These are phyloP conservation scores for Sympetrum striolatum DNA, from an alignment of 2,888 invertebrate genomes.

Conservation along the genomic window DNA sequence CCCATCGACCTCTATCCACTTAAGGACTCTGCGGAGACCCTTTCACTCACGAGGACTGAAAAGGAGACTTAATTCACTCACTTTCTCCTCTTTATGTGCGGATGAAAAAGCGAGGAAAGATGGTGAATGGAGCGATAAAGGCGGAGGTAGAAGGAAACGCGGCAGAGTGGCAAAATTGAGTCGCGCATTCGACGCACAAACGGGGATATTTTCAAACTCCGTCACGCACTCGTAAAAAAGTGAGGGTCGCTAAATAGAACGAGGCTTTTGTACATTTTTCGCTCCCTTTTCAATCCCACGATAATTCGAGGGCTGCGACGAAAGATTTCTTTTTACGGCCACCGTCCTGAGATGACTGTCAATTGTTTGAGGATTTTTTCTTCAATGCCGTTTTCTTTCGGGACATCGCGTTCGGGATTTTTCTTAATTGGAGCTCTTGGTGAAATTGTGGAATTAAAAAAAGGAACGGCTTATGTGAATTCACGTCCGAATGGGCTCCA, in stretches of 20 bases:
- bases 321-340: not conserved
- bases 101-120: not conserved
- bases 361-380: not conserved
- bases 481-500: not conserved
- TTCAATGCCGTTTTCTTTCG: not conserved
- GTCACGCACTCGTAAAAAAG: not conserved
- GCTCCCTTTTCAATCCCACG: not conserved
- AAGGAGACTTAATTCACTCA: not conserved
- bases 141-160: not conserved
- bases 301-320: not conserved
- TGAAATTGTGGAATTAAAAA: not conserved
- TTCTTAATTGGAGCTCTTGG: not conserved
- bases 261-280: not conserved
- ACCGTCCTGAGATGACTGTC: not conserved
- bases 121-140: not conserved
- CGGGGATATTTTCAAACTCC: not conserved
- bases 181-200: not conserved
- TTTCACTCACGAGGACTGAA: not conserved
- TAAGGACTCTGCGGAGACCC: not conserved
- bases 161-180: not conserved
- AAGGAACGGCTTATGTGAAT: not conserved
- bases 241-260: not conserved
- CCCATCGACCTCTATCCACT: not conserved
- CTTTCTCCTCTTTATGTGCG: not conserved
- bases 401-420: not conserved